Evolutionary conservation across 53 echinoderm and acorn worm species (phyloP).

Genomic region (Zoroaster sp.): DNA sequence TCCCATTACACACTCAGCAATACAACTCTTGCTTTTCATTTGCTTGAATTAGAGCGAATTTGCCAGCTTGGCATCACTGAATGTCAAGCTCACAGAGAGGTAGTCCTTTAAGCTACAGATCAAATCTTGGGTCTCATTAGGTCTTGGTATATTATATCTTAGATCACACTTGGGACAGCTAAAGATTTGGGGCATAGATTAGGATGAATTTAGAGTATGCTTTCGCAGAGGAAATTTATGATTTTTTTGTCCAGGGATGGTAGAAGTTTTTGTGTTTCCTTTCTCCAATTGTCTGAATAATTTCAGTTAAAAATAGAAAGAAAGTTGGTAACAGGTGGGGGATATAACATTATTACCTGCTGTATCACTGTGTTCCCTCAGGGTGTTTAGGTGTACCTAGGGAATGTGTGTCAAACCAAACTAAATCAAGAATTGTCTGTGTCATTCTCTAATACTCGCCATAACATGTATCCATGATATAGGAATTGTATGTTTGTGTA

Average conservation of each 20-base stretch:
- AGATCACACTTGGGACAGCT: not conserved
- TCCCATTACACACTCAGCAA: slow-evolving; percentile 46
- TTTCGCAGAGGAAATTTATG: not conserved
- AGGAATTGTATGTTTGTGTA: not conserved
- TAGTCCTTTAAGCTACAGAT: not conserved
- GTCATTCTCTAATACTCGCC: not conserved
- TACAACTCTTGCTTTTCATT: slow-evolving; percentile 28
- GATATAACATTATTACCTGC: not conserved
- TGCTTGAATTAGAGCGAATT: slow-evolving; percentile 37
- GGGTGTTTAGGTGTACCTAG: not conserved
- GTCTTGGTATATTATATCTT: not conserved
- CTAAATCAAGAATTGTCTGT: not conserved
- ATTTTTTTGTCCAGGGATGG: not conserved
- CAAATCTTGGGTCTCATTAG: not conserved
- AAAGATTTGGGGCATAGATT: slow-evolving; percentile 2
- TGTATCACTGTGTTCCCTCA: not conserved
- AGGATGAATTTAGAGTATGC: not conserved
- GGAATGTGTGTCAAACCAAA: not conserved
- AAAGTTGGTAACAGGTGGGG: slow-evolving; percentile 8
- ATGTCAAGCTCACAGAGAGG: not conserved
- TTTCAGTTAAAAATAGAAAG: not conserved
- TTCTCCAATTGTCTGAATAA: not conserved
- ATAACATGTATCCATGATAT: not conserved
- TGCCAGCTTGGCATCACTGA: not conserved
- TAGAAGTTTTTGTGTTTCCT: not conserved